Evolutionary conservation across 2,113 vertebrate genomes (phyloP), one percentile per base, ranked within the genome.

Genomic region (Coracopsis vasa): DNA sequence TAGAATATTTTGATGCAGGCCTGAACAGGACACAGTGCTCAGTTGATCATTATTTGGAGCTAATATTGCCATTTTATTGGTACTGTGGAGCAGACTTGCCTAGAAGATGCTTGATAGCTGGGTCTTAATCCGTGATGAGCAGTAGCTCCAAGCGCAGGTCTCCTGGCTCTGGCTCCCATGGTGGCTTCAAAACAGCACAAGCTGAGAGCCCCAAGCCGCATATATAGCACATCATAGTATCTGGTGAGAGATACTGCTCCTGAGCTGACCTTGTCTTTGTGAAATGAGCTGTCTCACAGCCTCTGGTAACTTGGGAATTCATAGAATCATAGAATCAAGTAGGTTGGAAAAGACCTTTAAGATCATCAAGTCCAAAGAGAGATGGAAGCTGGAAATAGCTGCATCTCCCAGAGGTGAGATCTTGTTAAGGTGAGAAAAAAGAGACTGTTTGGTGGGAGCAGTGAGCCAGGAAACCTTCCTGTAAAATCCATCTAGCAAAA

Each of bases 151-250:
- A 2, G 60, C 13, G 47, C 39, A 31, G 53, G 6, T 45, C 24
- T 37, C 48, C 41, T 65, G 37, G 54, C 10, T 90, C 31, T 0
- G 1, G 37, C 16, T 67, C 13, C 16, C 25, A 69, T 58, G 31
- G 37, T 1, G 6, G 7, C 28, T 86, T 39, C 51, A 86, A 45
- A 67, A 8, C 14, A 89, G 35, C 47, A n/a, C n/a, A 48, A 86
- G 47, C 37, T 1, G 1, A 82, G 60, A 75, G 37, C 61, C 62
- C 11, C 0, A 0, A 85, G 86, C 14, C 39, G 20, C 21, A 16
- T 51, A 51, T 10, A 51, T 51, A 45, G 56, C 2, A 0, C 0
- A 1, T 12, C 5, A 1, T 2, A 1, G 45, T 10, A 17, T 18
- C 25, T 42, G 29, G 25, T 7, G 33, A 16, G 37, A 88, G 35